Evolutionary conservation across 2,888 invertebrate species (phyloP), one percentile per base, ranked within the genome.

Genomic region (Drosophila kanekoi): DNA sequence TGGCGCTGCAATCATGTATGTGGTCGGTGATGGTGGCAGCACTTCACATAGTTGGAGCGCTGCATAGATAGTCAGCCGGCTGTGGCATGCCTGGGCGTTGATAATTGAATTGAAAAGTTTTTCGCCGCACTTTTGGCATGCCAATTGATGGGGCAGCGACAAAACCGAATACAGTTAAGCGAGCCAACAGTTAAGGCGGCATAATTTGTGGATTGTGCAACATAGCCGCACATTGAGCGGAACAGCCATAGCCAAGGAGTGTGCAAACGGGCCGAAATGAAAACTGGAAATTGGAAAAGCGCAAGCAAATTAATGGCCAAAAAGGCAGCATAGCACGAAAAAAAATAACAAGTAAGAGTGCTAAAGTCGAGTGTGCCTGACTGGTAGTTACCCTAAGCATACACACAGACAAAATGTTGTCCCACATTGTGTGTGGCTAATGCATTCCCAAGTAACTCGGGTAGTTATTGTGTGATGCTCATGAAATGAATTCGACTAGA

Each of bases 41-140:
- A 51, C 49, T 63, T 18, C 23, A 45, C 32, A 35, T 43, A 57
- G 53, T 35, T 54, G 18, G 32, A 18, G 13, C 35, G 44, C 18
- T 16, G 32, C 35, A 47, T 49, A 28, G 51, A 45, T 61, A 57
- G 57, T 38, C 13, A n/a, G 1, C 41, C 18, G 16, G 53, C 18
- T 13, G 18, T 51, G 70, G 49, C 60, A 47, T 71, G 74, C 51
- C 47, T 77, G 87, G 87, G 85, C 84, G 87, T 87, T 70, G 76
- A 84, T 82, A 82, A 82, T 87, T 87, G 87, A 82, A 87, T 84
- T 81, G 71, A 86, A 81, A 83, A 80, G 63, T 86, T 80, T 76
- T 62, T 62, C 82, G 75, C 65, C 67, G 85, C 80, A 72, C 74
- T 81, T 81, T 76, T 74, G 72, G 77, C 65, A 56, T 62, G 66